These are phyloP conservation scores for Prinia subflava DNA, from an alignment of 2,113 vertebrate species.

Conservation along the genomic window DNA sequence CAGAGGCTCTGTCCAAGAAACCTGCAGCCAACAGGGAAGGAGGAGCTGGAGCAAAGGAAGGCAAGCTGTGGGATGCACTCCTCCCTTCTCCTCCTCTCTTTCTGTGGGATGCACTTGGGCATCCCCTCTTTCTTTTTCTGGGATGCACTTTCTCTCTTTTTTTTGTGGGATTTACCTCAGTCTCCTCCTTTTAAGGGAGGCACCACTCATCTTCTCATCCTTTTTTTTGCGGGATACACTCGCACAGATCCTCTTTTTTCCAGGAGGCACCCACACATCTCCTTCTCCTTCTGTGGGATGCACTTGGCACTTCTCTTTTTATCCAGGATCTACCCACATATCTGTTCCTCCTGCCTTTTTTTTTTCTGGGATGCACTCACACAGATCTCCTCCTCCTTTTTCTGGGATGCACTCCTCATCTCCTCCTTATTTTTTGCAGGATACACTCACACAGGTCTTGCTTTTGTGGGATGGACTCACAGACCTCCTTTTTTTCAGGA, in stretches of 20 bases:
- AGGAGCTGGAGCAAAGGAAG: not conserved
- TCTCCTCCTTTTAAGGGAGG: not conserved
- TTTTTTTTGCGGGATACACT: not conserved
- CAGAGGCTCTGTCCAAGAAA: not conserved
- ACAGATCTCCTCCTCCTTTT: too few relatives aligned
- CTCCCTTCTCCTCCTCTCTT: not conserved
- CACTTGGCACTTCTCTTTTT: not conserved
- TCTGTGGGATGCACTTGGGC: not conserved
- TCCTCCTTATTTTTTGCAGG: not conserved
- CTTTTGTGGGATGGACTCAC: not conserved
- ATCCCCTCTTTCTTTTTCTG: not conserved
- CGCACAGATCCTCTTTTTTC: not conserved
- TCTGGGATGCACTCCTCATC: not conserved
- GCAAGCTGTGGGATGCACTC: not conserved
- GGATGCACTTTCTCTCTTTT: not conserved
- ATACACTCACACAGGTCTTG: not conserved
- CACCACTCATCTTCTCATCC: not conserved
- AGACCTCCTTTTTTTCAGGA: not conserved
- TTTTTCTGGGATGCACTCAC: too few relatives aligned
- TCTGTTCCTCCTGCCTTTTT: not conserved
- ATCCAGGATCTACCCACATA: not conserved
- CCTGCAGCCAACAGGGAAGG: not conserved
- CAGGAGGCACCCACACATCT: not conserved
- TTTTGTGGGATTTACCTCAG: not conserved
- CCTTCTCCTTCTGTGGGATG: not conserved